Base-by-base conservation (phyloP, 2,113 vertebrate species). In the Dasyprocta punctata region DNA sequence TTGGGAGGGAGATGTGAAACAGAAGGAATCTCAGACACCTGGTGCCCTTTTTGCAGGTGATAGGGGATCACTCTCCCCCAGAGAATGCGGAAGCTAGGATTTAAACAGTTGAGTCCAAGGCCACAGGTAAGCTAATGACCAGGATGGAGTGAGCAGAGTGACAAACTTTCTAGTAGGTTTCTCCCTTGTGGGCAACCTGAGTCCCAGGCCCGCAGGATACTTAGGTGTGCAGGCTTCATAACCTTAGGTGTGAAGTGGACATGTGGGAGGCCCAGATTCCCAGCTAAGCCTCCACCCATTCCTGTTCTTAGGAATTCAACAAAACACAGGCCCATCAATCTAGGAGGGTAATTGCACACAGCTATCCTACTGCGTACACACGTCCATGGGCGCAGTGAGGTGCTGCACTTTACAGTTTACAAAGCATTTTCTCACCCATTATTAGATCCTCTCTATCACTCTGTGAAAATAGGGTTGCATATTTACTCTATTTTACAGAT, bases 311-410 rank as follows among this genome's bases (percentile, higher is more conserved):
- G 73, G 65, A 67, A 61, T 22, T 41, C 67, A 89, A 20, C 26
- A 75, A 58, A 30, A 61, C 58, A 67, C 14, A 54, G 54, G 20
- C 17, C 14, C 47, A 22, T n/a, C 11, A 14, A 36, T 77, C 77
- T 28, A 3, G 30, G 30, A 52, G 20, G 26, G 16, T 19, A 26
- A 44, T 19, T 28, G 22, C 38, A 36, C 22, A 26, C 24, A 75
- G 67, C 33, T 2, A 10, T 30, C 3, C 60, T 1, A 0, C 24
- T 14, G 47, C n/a, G 1, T 10, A 26, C 58, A 30, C 36, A 56
- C 16, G 36, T 60, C 58, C 36, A 14, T 0, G 3, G 77, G 82
- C 69, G 92, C 86, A 6, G 3, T 1, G 26, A 24, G 54, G 16
- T 0, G 28, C 38, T 47, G 36, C 5, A 4, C 20, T 60, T 90